Base-by-base conservation (phyloP, 1,140 invertebrate species). In the Oncopodura yosiiana region DNA sequence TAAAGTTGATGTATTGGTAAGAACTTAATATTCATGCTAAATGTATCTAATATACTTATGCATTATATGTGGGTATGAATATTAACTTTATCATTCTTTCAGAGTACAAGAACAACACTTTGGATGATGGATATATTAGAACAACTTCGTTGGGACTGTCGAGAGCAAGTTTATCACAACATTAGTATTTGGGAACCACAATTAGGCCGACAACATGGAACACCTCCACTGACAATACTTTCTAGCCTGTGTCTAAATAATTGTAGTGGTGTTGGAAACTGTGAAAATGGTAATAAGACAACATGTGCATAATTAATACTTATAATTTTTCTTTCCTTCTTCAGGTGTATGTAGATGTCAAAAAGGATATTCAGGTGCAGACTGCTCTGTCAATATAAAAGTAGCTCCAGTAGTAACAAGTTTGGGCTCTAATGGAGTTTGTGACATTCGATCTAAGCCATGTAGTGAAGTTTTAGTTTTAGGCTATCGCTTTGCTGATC, bases 121-220 rank as follows among this genome's bases (percentile, higher is more conserved):
- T 61, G 53, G 52, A 55, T 45, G 2, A 50, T 49, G 21, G 62
- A 64, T 43, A 50, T 53, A 32, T 27, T 64, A 44, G 62, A 64
- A 37, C 53, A 64, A 27, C 43, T 64, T 23, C 39, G 62, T 38
- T 61, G 55, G 55, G 59, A 64, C 12, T 64, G 62, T 24, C 30
- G 62, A 39, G 59, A 61, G 39, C 58, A 64, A 51, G 59, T 64
- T 19, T 64, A 61, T 36, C 62, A 61, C 32, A 64, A 64, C 37
- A 30, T 58, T n/a, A 58, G 42, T 14, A 53, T 58, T 21, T 64
- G 62, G 62, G 62, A 64, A 42, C 62, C 62, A 18, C 62, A 64
- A 36, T 38, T 64, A 5, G 62, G 62, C 29, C 27, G 62, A 29
- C 56, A 61, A 36, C 49, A 56, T 49, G 62, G 62, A 46, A 64